Conservation (phyloP, 2,888 invertebrate genomes). For the Parnassius apollo region DNA sequence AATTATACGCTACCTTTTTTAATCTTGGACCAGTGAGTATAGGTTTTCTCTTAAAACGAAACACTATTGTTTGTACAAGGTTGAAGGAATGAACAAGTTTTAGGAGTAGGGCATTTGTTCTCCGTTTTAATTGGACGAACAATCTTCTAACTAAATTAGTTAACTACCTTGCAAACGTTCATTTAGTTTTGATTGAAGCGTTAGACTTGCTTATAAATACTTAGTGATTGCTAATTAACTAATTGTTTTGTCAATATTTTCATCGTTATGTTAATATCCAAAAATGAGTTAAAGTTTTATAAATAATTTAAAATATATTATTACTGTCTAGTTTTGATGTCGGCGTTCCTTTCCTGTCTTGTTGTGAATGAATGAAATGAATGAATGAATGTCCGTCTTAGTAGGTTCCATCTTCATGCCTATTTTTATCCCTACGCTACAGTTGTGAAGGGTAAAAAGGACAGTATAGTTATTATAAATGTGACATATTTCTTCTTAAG, state of each 20-base stretch:
- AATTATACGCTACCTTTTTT: conserved; percentile 5
- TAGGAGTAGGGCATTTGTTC: conserved; percentile 26
- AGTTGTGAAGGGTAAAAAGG: too few species aligned
- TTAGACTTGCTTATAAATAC: conserved; percentile 18
- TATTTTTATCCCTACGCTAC: too few species aligned
- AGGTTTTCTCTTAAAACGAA: conserved; percentile 25
- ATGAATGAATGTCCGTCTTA: too few species aligned
- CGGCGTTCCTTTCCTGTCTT: too few species aligned
- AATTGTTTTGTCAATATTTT: conserved; percentile 1
- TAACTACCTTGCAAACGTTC: conserved; percentile 27
- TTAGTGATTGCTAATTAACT: conserved; percentile 10
- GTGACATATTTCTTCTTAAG: too few species aligned
- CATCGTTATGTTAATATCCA: not conserved
- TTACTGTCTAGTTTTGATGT: too few species aligned
- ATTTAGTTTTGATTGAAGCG: conserved; percentile 19
- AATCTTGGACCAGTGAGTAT: conserved; percentile 11
- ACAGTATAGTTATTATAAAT: too few species aligned
- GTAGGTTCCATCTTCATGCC: too few species aligned
- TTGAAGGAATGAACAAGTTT: conserved; percentile 25
- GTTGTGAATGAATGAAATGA: too few species aligned
- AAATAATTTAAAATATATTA: too few species aligned
- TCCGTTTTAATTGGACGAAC: conserved; percentile 26
- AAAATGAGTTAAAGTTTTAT: too few species aligned
- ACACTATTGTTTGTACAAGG: conserved; percentile 23
- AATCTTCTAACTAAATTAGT: conserved; percentile 26